Percentiles rank a stretch among this genome's conserved stretches.
Conservation (phyloP, 2,797 vertebrate species). For the Orientallactaga sibirica region DNA sequence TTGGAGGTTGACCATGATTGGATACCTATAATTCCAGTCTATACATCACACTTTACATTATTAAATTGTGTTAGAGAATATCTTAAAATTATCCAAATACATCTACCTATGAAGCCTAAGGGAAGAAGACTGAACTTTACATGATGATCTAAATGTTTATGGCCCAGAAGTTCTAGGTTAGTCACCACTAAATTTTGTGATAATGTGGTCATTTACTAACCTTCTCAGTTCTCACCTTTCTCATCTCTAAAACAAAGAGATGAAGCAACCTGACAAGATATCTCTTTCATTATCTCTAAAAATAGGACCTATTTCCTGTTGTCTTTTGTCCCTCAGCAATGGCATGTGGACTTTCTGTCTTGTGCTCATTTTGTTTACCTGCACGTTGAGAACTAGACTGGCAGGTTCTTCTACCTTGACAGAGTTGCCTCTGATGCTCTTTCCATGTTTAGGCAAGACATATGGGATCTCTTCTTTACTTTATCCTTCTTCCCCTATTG, state of each 20-base stretch:
- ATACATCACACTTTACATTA: no score
- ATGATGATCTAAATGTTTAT: not conserved
- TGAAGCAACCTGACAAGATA: not conserved
- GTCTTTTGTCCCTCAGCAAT: not conserved
- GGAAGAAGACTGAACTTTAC: not conserved
- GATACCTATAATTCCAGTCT: no score
- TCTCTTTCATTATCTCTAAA: not conserved
- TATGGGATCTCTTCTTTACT: not conserved
- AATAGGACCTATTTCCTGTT: not conserved
- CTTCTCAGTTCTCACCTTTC: not conserved
- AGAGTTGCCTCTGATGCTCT: not conserved
- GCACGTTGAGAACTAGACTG: not conserved
- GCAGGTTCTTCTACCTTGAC: not conserved
- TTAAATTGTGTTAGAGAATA: no score
- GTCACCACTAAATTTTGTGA: not conserved
- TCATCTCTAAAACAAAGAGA: not conserved
- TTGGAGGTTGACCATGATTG: not conserved
- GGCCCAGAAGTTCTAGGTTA: not conserved
- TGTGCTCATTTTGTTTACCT: not conserved
- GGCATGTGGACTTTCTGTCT: not conserved
- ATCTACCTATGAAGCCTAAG: no score
- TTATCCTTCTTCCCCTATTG: not conserved
- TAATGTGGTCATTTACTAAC: not conserved
- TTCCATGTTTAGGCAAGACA: not conserved
- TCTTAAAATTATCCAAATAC: no score